Evolutionary conservation across 2,888 invertebrate genomes (phyloP).

Genomic region (Diarsia dahlii): DNA sequence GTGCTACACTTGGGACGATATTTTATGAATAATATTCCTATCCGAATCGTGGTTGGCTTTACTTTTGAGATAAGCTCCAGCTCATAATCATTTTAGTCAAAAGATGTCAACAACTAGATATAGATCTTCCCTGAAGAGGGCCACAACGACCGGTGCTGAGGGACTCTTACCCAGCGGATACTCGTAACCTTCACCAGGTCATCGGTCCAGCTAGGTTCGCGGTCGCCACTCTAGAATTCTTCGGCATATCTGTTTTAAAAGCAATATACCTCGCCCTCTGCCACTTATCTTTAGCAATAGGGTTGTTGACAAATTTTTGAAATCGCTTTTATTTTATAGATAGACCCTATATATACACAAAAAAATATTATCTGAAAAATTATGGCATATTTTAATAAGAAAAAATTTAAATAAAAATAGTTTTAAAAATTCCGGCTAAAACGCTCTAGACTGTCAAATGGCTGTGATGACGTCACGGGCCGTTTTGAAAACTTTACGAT

Average conservation of each 20-base stretch:
- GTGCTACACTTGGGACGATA: slow-evolving; percentile 21
- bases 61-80: not conserved
- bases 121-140: too few relatives aligned
- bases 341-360: too few relatives aligned
- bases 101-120: not conserved
- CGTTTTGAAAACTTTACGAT: too few relatives aligned
- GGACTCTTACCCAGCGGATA: not conserved
- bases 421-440: too few relatives aligned
- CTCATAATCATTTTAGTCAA: not conserved
- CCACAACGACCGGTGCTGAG: not conserved
- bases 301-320: too few relatives aligned
- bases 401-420: too few relatives aligned
- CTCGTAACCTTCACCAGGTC: not conserved
- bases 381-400: too few relatives aligned
- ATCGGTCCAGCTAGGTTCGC: not conserved
- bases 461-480: too few relatives aligned
- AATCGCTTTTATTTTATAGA: too few relatives aligned
- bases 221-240: not conserved
- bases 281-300: not conserved
- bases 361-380: too few relatives aligned
- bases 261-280: not conserved
- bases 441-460: too few relatives aligned
- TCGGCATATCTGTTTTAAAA: not conserved
- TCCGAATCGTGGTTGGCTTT: slow-evolving; percentile 4
- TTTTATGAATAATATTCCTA: slow-evolving; percentile 16